Percentiles rank a stretch among this genome's conserved stretches.
These are phyloP conservation scores for Urosaurus nigricauda DNA, from an alignment of 2,797 vertebrate genomes.

Conservation along the genomic window DNA sequence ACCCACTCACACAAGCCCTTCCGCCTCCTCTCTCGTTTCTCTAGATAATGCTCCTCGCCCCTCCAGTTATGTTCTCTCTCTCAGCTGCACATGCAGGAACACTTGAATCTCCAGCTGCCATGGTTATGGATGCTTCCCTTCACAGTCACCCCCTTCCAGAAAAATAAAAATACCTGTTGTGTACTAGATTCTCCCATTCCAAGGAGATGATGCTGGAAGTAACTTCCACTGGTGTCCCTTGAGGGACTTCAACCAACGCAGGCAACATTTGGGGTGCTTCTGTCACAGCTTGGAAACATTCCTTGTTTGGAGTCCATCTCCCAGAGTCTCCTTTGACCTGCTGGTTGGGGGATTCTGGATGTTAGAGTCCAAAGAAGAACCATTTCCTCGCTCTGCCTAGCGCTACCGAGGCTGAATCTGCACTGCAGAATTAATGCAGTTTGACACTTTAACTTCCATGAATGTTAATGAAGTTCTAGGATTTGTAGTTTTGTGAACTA, in stretches of 20 bases:
- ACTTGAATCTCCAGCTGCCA: background rate
- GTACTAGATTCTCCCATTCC: background rate
- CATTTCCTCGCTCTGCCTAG: too few relatives aligned
- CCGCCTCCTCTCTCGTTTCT: background rate
- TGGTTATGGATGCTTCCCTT: background rate
- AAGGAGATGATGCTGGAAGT: background rate
- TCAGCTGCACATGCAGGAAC: background rate
- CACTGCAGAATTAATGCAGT: too few relatives aligned
- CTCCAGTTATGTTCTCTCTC: too few relatives aligned
- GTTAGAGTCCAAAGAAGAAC: background rate
- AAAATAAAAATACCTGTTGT: background rate
- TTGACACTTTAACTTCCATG: too few relatives aligned
- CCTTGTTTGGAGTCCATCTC: too few relatives aligned
- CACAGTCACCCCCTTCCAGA: background rate
- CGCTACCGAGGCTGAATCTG: too few relatives aligned
- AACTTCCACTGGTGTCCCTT: background rate
- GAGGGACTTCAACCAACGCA: background rate
- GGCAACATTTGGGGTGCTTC: background rate
- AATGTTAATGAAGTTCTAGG: too few relatives aligned
- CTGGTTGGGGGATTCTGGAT: background rate
- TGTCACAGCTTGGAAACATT: too few relatives aligned
- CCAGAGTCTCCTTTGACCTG: background rate
- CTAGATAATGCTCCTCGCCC: background rate
- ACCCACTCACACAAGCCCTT: conserved; percentile 3
- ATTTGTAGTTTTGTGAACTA: too few relatives aligned